phyloP scores from a whole-genome alignment of 2,888 invertebrate species.

The Zonitis immaculata region DNA sequence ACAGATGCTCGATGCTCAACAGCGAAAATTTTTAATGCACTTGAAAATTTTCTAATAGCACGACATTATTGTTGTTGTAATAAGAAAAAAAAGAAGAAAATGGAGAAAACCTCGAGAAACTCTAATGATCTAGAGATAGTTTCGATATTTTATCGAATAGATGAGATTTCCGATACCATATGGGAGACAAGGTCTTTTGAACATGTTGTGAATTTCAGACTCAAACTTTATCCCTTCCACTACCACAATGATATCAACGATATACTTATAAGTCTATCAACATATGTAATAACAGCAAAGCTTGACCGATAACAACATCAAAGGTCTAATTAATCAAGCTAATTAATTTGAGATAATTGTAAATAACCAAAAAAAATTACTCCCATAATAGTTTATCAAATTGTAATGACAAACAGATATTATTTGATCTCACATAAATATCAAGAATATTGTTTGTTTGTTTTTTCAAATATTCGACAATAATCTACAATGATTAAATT shows the following conservation, averaged over 20 bases:
- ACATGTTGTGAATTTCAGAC: conserved; percentile 29
- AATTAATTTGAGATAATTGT: too few species aligned
- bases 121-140: not conserved
- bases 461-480: too few species aligned
- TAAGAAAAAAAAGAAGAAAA: too few species aligned
- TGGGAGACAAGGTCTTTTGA: conserved; percentile 23
- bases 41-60: not conserved
- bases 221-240: conserved; percentile 6
- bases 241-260: conserved; percentile 8
- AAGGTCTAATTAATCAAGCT: not conserved
- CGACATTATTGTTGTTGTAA: not conserved
- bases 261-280: too few species aligned
- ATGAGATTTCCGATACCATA: not conserved
- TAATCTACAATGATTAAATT: not conserved
- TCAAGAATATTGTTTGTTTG: too few species aligned
- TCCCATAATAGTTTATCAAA: too few species aligned
- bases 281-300: not conserved
- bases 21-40: not conserved
- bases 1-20: not conserved
- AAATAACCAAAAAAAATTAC: too few species aligned
- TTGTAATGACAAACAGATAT: too few species aligned
- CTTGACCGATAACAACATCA: not conserved
- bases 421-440: too few species aligned
- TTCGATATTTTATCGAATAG: not conserved
- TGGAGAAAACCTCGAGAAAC: not conserved